Percentiles rank a stretch among this genome's conserved stretches.
Evolutionary conservation across 2,888 invertebrate genomes (phyloP).

Genomic region (Pomacea canaliculata): DNA sequence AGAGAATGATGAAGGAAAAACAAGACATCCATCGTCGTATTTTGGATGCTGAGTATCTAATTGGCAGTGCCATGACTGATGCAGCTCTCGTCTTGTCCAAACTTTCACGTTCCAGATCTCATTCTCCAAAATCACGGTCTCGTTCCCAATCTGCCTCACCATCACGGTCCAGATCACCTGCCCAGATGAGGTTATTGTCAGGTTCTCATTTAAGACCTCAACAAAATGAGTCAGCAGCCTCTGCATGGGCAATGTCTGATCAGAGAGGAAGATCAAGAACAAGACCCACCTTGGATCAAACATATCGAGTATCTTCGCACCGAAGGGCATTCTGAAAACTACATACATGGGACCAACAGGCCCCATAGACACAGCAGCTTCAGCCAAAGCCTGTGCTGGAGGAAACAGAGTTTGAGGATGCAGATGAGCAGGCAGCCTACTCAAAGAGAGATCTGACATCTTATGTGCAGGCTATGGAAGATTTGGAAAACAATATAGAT

Average conservation of each 20-base stretch:
- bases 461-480: slow-evolving; percentile 28
- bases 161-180: background rate
- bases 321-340: slow-evolving; percentile 31
- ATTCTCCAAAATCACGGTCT: slow-evolving; percentile 1
- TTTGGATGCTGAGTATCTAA: slow-evolving; percentile 54
- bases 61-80: slow-evolving; percentile 45
- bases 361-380: slow-evolving; percentile 3
- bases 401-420: slow-evolving; percentile 16
- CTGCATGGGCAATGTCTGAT: background rate
- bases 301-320: slow-evolving; percentile 5
- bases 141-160: slow-evolving; percentile 8
- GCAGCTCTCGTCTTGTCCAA: slow-evolving; percentile 53
- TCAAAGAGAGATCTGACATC: slow-evolving; percentile 31
- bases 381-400: background rate
- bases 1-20: slow-evolving; percentile 37
- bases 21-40: slow-evolving; percentile 49
- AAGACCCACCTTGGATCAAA: background rate
- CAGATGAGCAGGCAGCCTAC: slow-evolving; percentile 8
- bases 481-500: slow-evolving; percentile 24
- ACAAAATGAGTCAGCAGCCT: background rate
- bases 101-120: slow-evolving; percentile 33
- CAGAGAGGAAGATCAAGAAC: background rate
- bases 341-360: slow-evolving; percentile 3
- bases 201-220: background rate
- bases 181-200: background rate